These are phyloP conservation scores for Stomatorhinus ivindoensis DNA, from an alignment of 2,113 vertebrate species.

Conservation along the genomic window DNA sequence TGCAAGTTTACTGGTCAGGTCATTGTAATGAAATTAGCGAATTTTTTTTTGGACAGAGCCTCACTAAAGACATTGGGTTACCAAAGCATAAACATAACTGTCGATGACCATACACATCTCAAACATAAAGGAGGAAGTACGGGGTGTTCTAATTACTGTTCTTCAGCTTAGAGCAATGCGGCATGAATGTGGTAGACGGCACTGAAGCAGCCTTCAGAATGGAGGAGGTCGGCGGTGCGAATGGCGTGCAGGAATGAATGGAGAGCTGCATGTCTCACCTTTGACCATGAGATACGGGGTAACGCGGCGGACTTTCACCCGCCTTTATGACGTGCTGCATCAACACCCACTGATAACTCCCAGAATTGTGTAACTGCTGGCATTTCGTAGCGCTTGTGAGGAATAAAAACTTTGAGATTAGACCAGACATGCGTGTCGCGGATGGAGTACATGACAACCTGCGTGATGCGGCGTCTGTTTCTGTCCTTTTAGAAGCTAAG, in stretches of 20 bases:
- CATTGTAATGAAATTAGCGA: background rate
- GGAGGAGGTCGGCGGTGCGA: background rate
- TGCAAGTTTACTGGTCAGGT: background rate
- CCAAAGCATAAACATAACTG: background rate
- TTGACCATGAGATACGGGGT: background rate
- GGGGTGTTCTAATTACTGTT: background rate
- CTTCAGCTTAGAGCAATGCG: background rate
- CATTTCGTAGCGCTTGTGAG: background rate
- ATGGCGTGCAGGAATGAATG: background rate
- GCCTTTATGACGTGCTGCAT: background rate
- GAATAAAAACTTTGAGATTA: slow-evolving; percentile 6
- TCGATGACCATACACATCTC: background rate
- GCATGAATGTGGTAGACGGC: background rate
- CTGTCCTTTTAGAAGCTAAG: background rate
- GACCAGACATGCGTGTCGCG: background rate
- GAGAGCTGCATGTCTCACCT: background rate
- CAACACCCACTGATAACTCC: background rate
- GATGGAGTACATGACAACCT: background rate
- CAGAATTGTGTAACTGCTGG: background rate
- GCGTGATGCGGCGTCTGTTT: background rate
- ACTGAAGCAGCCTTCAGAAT: background rate
- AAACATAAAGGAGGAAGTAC: background rate
- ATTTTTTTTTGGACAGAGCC: background rate
- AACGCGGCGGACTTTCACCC: background rate
- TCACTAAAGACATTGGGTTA: background rate